Base-by-base conservation (phyloP, 53 echinoderm and acorn worm genomes). In the Crossaster papposus region DNA sequence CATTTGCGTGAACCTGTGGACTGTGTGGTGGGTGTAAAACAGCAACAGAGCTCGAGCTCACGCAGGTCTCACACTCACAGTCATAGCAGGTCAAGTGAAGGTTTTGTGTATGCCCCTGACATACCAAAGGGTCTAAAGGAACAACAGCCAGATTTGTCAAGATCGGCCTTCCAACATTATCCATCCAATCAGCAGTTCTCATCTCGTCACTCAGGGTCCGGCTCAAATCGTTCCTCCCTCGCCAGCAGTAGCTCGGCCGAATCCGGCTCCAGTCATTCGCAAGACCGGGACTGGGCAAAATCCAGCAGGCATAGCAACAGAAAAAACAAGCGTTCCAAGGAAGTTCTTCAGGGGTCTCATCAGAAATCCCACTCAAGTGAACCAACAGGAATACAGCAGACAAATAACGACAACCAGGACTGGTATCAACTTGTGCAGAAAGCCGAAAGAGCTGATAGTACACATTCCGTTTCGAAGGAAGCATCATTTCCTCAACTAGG, bases 161-260 rank as follows among this genome's bases (percentile, higher is more conserved):
- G 50, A 77, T 87, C 64, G 34, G 87, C 87, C 26, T 76, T 87
- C 55, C 87, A n/a, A n/a, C n/a, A 87, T 22, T 75, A 76, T 75
- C 31, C 74, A 30, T 76, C 75, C 14, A 77, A 87, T 53, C 31
- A 87, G 26, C 75, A 34, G 36, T 36, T 72, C 58, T 83, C 89
- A 2, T 83, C 89, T 4, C 63, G 91, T 54, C 81, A 85, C 73
- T 94, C 94, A n/a, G 81, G 89, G 29, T 84, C 89, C 31, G 89
- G 94, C 72, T 92, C 92, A 34, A 85, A 94, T 58, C 90, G 94
- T n/a, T 94, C 94, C n/a, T 94, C 94, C 70, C 90, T 94, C 63
- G 72, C 91, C 1, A 92, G 94, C 80, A 82, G 82, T 54, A 92
- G 92, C 34, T 92, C 92, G 0, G 83, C 82, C 33, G 92, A 92